Evolutionary conservation across 2,113 vertebrate genomes (phyloP).

Genomic region (Panurus biarmicus): DNA sequence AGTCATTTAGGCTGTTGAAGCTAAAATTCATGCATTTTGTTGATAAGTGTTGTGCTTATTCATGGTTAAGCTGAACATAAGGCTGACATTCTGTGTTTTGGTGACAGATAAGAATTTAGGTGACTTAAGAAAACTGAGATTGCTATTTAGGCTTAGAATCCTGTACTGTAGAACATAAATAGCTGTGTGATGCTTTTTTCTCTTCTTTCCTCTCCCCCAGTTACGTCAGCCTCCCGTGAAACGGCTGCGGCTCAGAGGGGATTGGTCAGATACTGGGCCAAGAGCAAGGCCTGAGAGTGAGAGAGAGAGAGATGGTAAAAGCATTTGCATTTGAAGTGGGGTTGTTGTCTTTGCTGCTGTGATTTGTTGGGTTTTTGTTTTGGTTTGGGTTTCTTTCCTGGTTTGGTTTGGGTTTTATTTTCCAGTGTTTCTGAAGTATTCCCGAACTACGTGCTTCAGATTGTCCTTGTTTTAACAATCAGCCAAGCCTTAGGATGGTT

Average conservation of each 20-base stretch:
- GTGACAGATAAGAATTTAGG: background rate
- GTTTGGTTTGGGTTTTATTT: background rate
- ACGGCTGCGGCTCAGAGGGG: slow-evolving; percentile 89
- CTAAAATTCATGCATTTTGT: background rate
- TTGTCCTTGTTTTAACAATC: background rate
- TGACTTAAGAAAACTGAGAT: background rate
- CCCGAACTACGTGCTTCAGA: background rate
- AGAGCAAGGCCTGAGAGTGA: slow-evolving; percentile 96
- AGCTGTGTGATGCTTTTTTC: background rate
- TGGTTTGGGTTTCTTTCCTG: background rate
- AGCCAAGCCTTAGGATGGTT: background rate
- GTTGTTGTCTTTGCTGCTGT: background rate
- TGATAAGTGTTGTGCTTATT: background rate
- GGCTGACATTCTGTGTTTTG: background rate
- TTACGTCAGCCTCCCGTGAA: slow-evolving; percentile 94
- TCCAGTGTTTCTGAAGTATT: background rate
- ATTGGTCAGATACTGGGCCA: slow-evolving; percentile 98
- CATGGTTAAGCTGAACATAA: background rate
- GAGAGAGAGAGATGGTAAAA: slow-evolving; percentile 91
- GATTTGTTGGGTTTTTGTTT: background rate
- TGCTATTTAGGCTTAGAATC: background rate
- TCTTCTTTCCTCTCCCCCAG: slow-evolving; percentile 45
- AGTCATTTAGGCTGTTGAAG: background rate
- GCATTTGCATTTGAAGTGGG: background rate
- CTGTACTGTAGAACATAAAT: background rate